Conservation (phyloP, 35 echinoderm and acorn worm genomes). For the Strongylocentrotus purpuratus region DNA sequence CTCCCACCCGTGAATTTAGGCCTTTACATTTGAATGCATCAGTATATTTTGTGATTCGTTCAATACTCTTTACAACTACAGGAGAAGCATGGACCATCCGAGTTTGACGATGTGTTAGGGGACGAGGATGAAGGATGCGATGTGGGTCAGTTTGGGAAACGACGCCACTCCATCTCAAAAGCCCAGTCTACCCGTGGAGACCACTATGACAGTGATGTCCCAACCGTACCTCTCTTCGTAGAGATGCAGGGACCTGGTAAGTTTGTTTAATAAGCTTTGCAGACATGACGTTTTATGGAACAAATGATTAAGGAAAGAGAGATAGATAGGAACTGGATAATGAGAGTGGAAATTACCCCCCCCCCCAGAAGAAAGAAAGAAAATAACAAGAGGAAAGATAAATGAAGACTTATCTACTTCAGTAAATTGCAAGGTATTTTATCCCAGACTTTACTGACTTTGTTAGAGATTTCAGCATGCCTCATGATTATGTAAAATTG, state of each 20-base stretch:
- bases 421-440: too few relatives aligned
- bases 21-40: too few relatives aligned
- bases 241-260: conserved; percentile 55
- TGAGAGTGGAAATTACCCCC: neutral
- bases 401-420: neutral
- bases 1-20: neutral
- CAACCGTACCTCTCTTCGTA: conserved; percentile 38
- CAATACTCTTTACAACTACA: neutral
- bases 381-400: neutral
- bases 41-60: neutral
- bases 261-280: neutral
- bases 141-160: conserved; percentile 28
- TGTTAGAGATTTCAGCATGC: too few relatives aligned
- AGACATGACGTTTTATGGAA: neutral
- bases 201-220: conserved; percentile 31
- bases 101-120: conserved; percentile 32
- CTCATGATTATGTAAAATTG: too few relatives aligned
- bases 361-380: neutral
- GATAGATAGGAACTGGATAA: neutral
- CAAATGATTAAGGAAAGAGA: neutral
- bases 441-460: too few relatives aligned
- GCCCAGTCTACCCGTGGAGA: neutral
- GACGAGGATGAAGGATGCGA: conserved; percentile 22
- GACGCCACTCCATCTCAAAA: conserved; percentile 48
- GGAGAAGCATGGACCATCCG: neutral